These are phyloP conservation scores for Hemibagrus wyckioides DNA, from an alignment of 2,113 vertebrate genomes.

Conservation along the genomic window DNA sequence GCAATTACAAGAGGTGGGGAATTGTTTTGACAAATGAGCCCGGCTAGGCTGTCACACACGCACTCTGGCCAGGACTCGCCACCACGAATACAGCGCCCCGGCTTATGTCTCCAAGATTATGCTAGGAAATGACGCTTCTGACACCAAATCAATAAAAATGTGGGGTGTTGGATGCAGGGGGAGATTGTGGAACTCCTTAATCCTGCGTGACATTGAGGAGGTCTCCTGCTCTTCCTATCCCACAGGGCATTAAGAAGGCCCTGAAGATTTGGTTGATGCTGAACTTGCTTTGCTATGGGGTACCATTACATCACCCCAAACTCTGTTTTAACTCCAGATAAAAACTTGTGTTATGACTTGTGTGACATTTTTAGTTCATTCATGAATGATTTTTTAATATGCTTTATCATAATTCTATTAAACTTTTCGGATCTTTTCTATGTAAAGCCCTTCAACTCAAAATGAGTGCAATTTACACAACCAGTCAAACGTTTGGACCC, in stretches of 20 bases:
- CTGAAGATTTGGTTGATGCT: constrained; percentile 6
- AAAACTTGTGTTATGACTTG: background rate
- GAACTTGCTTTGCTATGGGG: constrained; percentile 12
- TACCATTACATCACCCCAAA: background rate
- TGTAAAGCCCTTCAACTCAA: background rate
- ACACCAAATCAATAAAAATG: constrained; percentile 68
- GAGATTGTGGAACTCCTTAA: constrained; percentile 59
- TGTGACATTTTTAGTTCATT: background rate
- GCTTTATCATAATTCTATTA: background rate
- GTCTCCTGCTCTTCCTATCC: constrained; percentile 34
- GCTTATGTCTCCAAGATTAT: constrained; percentile 67
- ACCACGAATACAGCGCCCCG: constrained; percentile 62
- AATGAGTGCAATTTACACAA: background rate
- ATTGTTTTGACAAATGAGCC: constrained; percentile 58
- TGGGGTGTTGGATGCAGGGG: constrained; percentile 32
- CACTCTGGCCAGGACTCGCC: constrained; percentile 8
- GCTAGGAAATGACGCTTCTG: constrained; percentile 58
- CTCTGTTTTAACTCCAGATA: background rate
- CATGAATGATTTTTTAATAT: background rate
- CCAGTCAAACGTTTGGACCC: background rate
- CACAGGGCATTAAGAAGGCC: background rate
- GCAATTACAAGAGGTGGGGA: constrained; percentile 56
- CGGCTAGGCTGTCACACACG: constrained; percentile 46
- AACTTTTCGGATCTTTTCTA: background rate
- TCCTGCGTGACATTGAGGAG: constrained; percentile 60